phyloP scores from a whole-genome alignment of 2,113 vertebrate genomes.

The Pelodiscus sinensis region DNA sequence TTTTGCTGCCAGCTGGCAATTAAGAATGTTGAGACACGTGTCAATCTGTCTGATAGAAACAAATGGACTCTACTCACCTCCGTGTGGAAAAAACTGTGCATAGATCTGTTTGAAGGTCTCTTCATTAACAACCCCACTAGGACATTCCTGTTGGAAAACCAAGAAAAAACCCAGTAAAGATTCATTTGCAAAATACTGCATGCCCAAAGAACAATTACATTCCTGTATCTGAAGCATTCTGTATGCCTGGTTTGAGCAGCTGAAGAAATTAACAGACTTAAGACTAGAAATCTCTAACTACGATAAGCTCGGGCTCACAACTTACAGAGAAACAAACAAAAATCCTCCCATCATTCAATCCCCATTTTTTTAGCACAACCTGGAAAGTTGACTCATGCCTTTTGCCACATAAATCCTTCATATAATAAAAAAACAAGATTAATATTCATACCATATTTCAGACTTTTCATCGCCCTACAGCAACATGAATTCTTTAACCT shows the following conservation, averaged over 20 bases:
- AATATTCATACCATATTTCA: background rate
- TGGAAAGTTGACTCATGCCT: slow-evolving; percentile 9
- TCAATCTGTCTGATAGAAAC: background rate
- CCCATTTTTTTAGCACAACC: background rate
- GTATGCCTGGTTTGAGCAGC: background rate
- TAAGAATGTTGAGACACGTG: background rate
- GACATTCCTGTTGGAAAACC: slow-evolving; percentile 87
- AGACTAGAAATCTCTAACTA: background rate
- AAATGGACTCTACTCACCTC: slow-evolving; percentile 81
- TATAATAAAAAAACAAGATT: background rate
- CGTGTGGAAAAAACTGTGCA: slow-evolving; percentile 97
- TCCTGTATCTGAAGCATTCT: background rate
- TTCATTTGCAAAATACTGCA: slow-evolving; percentile 25
- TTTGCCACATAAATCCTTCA: background rate
- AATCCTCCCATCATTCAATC: background rate
- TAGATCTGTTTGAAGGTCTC: slow-evolving; percentile 99
- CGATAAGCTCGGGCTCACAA: background rate
- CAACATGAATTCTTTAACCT: background rate
- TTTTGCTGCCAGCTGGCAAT: slow-evolving; percentile 1
- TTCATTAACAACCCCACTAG: slow-evolving; percentile 93
- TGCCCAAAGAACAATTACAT: background rate
- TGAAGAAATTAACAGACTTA: slow-evolving; percentile 27
- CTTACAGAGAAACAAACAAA: background rate
- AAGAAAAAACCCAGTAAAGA: background rate
- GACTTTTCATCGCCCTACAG: background rate